Percentiles rank a stretch among this genome's conserved stretches.
phyloP scores from a whole-genome alignment of 2,888 invertebrate genomes.

The Leptogaster cylindrica region DNA sequence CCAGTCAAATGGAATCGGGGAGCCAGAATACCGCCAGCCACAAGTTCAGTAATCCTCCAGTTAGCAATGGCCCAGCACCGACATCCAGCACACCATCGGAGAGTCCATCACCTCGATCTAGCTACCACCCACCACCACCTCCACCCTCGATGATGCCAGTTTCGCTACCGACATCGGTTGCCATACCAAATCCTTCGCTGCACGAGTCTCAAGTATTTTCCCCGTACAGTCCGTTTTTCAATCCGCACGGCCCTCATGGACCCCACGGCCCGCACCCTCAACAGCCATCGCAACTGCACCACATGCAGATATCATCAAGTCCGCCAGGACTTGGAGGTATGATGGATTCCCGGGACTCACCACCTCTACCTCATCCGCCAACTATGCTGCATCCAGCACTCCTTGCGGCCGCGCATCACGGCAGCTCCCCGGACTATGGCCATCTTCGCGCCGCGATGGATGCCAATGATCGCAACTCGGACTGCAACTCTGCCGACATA shows the following conservation, averaged over 20 bases:
- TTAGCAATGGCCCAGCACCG: conserved; percentile 48
- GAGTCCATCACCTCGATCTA: conserved; percentile 75
- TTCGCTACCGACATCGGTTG: conserved; percentile 92
- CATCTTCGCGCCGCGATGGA: conserved; percentile 77
- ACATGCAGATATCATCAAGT: conserved; percentile 61
- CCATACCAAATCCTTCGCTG: conserved; percentile 94
- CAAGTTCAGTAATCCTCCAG: conserved; percentile 43
- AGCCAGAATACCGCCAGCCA: conserved; percentile 36
- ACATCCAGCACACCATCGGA: conserved; percentile 63
- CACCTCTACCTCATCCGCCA: conserved; percentile 83
- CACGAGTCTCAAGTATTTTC: conserved; percentile 94
- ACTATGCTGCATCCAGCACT: conserved; percentile 86
- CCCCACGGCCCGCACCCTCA: conserved; percentile 64
- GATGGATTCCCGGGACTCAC: conserved; percentile 75
- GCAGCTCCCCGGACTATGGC: conserved; percentile 80
- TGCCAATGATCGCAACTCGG: conserved; percentile 83
- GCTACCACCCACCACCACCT: conserved; percentile 65
- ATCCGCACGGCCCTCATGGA: conserved; percentile 64
- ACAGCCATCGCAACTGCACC: conserved; percentile 60
- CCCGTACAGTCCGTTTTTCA: conserved; percentile 89
- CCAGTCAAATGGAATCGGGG: conserved; percentile 43
- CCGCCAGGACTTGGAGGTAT: conserved; percentile 74
- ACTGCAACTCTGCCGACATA: conserved; percentile 90
- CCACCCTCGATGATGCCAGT: conserved; percentile 85
- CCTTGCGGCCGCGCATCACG: conserved; percentile 81